Percentiles rank a stretch among this genome's conserved stretches.
phyloP scores from a whole-genome alignment of 2,113 vertebrate genomes.

The Callipepla californica region DNA sequence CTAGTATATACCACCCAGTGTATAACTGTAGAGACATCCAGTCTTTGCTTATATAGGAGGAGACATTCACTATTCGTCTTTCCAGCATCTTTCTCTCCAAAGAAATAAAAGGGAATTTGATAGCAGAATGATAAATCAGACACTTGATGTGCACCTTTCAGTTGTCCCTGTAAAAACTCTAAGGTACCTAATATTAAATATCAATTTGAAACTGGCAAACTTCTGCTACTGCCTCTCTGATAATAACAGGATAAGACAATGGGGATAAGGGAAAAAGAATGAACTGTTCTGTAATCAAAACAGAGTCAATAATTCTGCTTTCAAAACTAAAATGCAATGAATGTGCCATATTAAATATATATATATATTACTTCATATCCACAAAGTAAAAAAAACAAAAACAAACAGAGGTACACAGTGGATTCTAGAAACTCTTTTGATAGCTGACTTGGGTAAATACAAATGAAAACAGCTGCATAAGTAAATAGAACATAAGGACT shows the following conservation, averaged over 20 bases:
- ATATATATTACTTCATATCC: neutral
- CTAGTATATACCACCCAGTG: neutral
- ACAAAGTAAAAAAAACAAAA: neutral
- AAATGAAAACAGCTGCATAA: neutral
- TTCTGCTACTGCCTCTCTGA: neutral
- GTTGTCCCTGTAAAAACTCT: neutral
- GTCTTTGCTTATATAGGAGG: neutral
- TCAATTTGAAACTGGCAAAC: neutral
- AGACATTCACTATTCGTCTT: neutral
- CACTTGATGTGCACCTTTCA: neutral
- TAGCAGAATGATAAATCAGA: neutral
- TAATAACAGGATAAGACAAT: neutral
- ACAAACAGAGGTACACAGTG: too few species aligned
- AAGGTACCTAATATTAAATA: neutral
- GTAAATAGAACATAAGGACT: neutral
- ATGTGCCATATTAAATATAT: neutral
- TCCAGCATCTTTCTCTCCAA: neutral
- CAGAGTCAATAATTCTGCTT: neutral
- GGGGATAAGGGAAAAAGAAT: neutral
- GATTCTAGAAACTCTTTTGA: neutral
- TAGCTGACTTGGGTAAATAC: neutral
- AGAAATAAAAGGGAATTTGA: neutral
- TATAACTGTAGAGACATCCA: rapidly evolving
- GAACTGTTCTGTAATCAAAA: neutral
- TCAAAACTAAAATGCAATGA: neutral